phyloP scores from a whole-genome alignment of 2,797 vertebrate species.

The Galagoides demidoff region DNA sequence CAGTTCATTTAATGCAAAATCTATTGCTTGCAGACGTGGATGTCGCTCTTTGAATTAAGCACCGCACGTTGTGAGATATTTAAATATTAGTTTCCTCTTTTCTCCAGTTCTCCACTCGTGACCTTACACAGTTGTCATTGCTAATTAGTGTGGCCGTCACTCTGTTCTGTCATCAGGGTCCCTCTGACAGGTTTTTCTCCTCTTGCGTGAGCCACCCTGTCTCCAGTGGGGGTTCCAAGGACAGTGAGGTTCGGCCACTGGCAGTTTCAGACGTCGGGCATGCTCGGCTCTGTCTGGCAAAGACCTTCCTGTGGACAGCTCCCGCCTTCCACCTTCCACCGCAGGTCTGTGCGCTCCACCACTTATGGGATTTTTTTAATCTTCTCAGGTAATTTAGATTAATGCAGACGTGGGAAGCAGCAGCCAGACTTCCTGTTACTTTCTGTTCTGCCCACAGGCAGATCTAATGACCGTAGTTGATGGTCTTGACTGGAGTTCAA shows the following conservation, averaged over 20 bases:
- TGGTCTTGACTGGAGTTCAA: not conserved
- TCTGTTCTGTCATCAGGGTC: rapidly evolving
- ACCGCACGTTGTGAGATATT: not conserved
- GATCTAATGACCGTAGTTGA: not conserved
- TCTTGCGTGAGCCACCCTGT: rapidly evolving
- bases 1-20: not conserved
- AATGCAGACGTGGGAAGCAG: not conserved
- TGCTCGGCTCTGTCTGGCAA: not conserved
- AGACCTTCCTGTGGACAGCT: not conserved
- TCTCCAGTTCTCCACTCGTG: not conserved
- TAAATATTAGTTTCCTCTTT: not conserved
- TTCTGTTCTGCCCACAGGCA: not conserved
- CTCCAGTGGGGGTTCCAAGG: not conserved
- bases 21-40: not conserved
- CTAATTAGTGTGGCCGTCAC: not conserved
- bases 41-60: not conserved
- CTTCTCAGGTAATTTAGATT: slow-evolving; percentile 38
- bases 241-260: not conserved
- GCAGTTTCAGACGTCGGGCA: not conserved
- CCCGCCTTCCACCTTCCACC: not conserved
- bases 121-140: not conserved
- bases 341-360: not conserved
- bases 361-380: not conserved
- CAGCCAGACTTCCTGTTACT: not conserved
- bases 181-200: not conserved